Evolutionary conservation across 2,888 invertebrate species (phyloP).

Genomic region (Plebejus argus): DNA sequence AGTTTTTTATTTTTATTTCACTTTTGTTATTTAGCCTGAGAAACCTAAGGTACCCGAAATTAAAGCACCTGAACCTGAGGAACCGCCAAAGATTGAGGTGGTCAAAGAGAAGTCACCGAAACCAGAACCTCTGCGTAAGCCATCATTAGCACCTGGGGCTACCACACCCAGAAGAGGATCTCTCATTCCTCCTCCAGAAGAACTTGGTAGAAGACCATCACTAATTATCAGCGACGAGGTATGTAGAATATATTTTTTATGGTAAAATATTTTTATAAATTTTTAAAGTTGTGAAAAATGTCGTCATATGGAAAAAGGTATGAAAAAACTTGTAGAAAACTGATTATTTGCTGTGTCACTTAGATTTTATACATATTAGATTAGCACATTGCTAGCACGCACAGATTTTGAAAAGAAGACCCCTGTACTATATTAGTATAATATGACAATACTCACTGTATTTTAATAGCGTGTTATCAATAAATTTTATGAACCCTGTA

Average conservation of each 20-base stretch:
- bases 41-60: conserved; percentile 84
- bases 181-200: conserved; percentile 93
- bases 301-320: conserved; percentile 57
- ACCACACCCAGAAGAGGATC: conserved; percentile 85
- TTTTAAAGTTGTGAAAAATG: conserved; percentile 18
- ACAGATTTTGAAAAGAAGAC: conserved; percentile 35
- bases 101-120: conserved; percentile 88
- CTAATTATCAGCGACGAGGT: conserved; percentile 97
- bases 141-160: conserved; percentile 85
- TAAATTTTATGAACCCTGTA: conserved; percentile 55
- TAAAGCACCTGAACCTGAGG: conserved; percentile 84
- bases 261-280: conserved; percentile 27
- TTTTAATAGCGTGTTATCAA: conserved; percentile 40
- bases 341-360: conserved; percentile 55
- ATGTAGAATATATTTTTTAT: conserved; percentile 60
- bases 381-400: conserved; percentile 38
- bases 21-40: conserved; percentile 44
- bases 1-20: neutral
- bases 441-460: conserved; percentile 1
- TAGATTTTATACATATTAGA: conserved; percentile 47
- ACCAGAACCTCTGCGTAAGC: conserved; percentile 84
- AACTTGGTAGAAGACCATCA: conserved; percentile 92
- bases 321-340: conserved; percentile 53
- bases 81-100: conserved; percentile 89
- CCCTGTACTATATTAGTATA: conserved; percentile 7